Base-by-base conservation (phyloP, 2,888 invertebrate genomes). In the Metallyticus violacea region DNA sequence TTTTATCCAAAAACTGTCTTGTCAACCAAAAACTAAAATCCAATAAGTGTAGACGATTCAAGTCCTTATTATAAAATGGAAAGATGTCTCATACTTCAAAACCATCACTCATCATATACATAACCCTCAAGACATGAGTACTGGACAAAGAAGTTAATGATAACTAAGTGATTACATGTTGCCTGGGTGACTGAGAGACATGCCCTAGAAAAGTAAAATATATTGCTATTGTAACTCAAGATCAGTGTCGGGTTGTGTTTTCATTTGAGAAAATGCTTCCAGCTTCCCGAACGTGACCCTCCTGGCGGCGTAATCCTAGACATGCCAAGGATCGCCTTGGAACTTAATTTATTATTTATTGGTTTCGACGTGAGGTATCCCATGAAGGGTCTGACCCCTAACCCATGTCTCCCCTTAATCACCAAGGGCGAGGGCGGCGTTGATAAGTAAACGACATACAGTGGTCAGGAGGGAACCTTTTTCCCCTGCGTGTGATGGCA, bases 271-370 rank as follows among this genome's bases (percentile, higher is more conserved):
- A 62, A 62, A 62, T 22, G 40, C 40, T 62, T 62, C 40, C 40
- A 2, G 15, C 22, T 62, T 62, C n/a, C 40, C 40, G 40, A 62
- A 62, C 40, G 40, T 62, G 15, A 62, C 22, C 40, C 40, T 62
- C 15, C 40, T 62, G 40, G 40, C 40, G 40, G 40, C 40, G 40
- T 62, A 62, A 62, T 62, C 40, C 40, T 62, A 62, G 40, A 62
- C 40, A 62, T 62, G 81, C 22, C 81, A 29, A 29, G 30, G 29
- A 81, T 28, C 15, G 82, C 62, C 83, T 77, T 77, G 77, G 77
- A 77, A 27, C 77, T 83, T 77, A 27, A 83, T 83, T 77, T 83
- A 83, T 83, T 83, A 83, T 77, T 83, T 83, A 83, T 77, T 83
- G 83, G 29, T 76, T 28, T 29, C 77, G 77, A 83, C 83, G 83